Conservation (phyloP, 1,140 invertebrate species). For the Globodera rostochiensis region DNA sequence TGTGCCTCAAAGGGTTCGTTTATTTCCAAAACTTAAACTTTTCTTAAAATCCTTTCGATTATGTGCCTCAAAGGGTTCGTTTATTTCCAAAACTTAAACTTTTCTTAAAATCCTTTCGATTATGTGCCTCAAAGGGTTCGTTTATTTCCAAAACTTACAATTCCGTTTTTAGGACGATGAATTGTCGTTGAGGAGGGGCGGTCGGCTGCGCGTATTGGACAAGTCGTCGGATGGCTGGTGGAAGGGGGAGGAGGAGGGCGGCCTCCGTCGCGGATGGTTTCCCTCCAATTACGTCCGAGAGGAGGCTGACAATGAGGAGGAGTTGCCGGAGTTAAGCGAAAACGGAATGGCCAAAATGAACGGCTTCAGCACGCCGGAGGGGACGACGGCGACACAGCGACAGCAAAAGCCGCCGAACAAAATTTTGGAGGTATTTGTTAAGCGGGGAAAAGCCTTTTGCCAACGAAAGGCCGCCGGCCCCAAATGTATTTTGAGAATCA, state of each 20-base stretch:
- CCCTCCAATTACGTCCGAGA: constrained; percentile 72
- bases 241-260: constrained; percentile 74
- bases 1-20: constrained; percentile 22
- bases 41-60: constrained; percentile 18
- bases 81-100: background rate
- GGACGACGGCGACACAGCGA: constrained; percentile 18
- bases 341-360: background rate
- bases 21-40: background rate
- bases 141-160: background rate
- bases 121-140: constrained; percentile 28
- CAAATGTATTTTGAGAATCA: too few relatives aligned
- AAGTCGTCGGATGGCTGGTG: constrained; percentile 99
- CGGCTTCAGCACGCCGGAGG: background rate
- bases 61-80: constrained; percentile 24
- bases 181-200: constrained; percentile 81
- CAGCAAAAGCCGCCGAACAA: constrained; percentile 25
- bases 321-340: background rate
- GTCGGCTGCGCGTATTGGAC: constrained; percentile 83
- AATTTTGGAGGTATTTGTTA: constrained; percentile 44
- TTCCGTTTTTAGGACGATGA: constrained; percentile 76
- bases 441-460: constrained; percentile 7
- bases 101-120: constrained; percentile 5
- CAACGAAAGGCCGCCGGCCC: too few relatives aligned
- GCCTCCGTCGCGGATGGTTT: constrained; percentile 82
- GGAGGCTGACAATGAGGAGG: background rate